A percentile compares a stretch with the other conserved stretches of the same genome.
Conservation (phyloP, 2,888 invertebrate genomes). For the Orchestes rusci region DNA sequence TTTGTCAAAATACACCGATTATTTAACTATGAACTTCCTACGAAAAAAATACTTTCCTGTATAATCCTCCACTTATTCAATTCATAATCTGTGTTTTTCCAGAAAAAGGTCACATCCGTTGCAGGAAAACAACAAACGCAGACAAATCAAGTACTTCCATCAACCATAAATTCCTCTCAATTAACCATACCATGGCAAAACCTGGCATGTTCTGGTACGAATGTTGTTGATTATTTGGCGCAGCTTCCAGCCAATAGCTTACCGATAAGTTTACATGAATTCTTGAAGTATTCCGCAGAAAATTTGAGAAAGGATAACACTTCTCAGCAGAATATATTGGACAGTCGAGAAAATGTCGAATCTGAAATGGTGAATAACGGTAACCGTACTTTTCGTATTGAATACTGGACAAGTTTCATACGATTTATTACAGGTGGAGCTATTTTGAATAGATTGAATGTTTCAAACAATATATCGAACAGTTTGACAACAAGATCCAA, state of each 20-base stretch:
- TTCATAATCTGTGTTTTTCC: too few relatives aligned
- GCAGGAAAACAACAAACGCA: too few relatives aligned
- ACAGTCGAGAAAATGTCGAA: constrained; percentile 38
- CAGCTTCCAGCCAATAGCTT: constrained; percentile 66
- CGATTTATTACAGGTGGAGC: too few relatives aligned
- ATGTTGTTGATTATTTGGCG: constrained; percentile 79
- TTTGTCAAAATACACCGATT: too few relatives aligned
- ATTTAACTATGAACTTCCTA: too few relatives aligned
- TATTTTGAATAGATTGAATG: too few relatives aligned
- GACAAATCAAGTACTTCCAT: too few relatives aligned
- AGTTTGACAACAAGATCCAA: too few relatives aligned
- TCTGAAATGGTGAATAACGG: constrained; percentile 10
- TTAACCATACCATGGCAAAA: constrained; percentile 53
- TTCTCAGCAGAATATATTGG: too few relatives aligned
- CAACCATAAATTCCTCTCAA: neutral
- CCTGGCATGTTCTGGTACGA: constrained; percentile 57
- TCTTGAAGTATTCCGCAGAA: constrained; percentile 74
- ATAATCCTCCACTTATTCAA: too few relatives aligned
- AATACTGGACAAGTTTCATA: constrained; percentile 13
- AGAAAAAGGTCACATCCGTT: neutral
- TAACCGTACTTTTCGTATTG: neutral
- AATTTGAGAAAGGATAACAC: constrained; percentile 70
- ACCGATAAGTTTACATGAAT: constrained; percentile 74
- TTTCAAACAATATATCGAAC: too few relatives aligned
- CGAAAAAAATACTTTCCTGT: too few relatives aligned